A percentile compares a stretch with the other conserved stretches of the same genome.
These are phyloP conservation scores for Zootermopsis nevadensis DNA, from an alignment of 2,888 invertebrate species.

Conservation along the genomic window DNA sequence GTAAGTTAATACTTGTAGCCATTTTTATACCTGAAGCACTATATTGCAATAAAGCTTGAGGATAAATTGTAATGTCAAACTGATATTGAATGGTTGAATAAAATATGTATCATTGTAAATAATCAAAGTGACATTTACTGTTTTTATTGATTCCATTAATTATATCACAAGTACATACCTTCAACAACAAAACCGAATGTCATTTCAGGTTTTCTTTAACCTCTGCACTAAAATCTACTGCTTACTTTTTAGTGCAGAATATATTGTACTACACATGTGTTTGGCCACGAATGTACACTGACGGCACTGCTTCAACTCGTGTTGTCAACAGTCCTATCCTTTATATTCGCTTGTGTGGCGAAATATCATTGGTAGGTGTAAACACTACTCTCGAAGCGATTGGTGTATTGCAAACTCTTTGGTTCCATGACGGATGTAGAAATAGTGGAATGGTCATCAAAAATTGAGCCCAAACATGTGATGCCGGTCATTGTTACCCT, in stretches of 20 bases:
- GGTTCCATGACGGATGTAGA: conserved; percentile 8
- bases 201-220: not conserved
- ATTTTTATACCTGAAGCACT: conserved; percentile 17
- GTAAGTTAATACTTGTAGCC: not conserved
- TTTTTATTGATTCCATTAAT: not conserved
- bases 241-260: not conserved
- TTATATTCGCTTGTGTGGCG: conserved; percentile 49
- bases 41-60: not conserved
- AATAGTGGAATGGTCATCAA: not conserved
- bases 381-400: conserved; percentile 38
- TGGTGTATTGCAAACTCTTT: conserved; percentile 32
- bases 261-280: conserved; percentile 15
- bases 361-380: conserved; percentile 42
- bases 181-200: not conserved
- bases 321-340: conserved; percentile 29
- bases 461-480: not conserved
- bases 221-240: not conserved
- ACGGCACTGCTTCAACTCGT: conserved; percentile 23
- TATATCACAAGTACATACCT: not conserved
- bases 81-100: not conserved
- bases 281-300: not conserved
- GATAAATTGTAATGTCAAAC: not conserved
- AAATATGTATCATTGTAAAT: not conserved
- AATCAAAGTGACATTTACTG: conserved; percentile 9
- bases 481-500: not conserved